Base-by-base conservation (phyloP, 2,797 vertebrate species). In the Coregonus ussuriensis region DNA sequence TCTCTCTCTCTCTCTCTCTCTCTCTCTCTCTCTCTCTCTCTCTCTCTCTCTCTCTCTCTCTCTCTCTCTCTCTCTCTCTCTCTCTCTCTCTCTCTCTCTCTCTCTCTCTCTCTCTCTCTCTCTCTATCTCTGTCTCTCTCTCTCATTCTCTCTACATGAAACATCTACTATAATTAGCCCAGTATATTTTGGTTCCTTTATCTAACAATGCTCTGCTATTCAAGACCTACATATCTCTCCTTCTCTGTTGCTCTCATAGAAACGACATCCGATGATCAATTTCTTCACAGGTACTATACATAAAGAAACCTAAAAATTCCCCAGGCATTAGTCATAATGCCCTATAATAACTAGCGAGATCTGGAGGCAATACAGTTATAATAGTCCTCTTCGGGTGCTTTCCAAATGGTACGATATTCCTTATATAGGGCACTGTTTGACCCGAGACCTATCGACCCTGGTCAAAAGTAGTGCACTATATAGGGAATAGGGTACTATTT, bases 171-270 rank as follows among this genome's bases (percentile, higher is more conserved):
- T 71, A 77, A 71, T 72, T 72, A 72, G 15, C 63, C 15, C 11
- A 47, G 66, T 69, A 56, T 76, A 69, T 69, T 69, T 59, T 72
- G 68, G 47, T 63, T 65, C 33, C 56, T 77, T 72, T 29, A 29
- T 71, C 31, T 77, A 67, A 71, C 76, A 35, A 31, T 51, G 56
- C 69, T 33, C 56, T 72, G 41, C 68, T 59, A 77, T 71, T 77
- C 47, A 70, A 70, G 71, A 51, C 75, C 37, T 15, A 77, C 37
- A 56, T 37, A 62, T 71, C 52, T 72, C 15, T 72, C 29, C 29
- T 56, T 11, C 59, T 25, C 59, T 11, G 59, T 63, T 53, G 25
- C 71, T 33, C 25, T 56, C 52, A 72, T 72, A 33, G 37, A 51
- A 51, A 25, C 5, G 11, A 52, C 51, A 56, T 35, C 31, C 29